Evolutionary conservation across 2,797 vertebrate species (phyloP), one percentile per base, ranked within the genome.

Genomic region (Ctenochaetus hawaiiensis): DNA sequence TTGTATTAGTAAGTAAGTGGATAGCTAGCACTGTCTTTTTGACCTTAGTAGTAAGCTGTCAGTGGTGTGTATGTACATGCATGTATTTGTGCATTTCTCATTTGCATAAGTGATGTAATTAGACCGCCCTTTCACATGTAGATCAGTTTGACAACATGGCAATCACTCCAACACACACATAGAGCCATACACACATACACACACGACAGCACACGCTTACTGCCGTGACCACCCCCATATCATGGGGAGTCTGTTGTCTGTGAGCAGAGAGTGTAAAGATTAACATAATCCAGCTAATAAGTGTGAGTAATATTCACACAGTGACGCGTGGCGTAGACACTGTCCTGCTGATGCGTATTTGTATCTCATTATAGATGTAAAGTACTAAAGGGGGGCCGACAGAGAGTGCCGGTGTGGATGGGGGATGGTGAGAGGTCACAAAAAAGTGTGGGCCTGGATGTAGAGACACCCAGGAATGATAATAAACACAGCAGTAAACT

Each of bases 271-370:
- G 94, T 94, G 94, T 94, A 93, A 94, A 94, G 95, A 95, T 96
- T 96, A 95, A 94, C 95, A 96, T 96, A 95, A 96, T 95, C 93
- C 94, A 94, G 94, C 94, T 95, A 95, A 95, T 95, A 94, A 94
- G 93, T 94, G 94, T 91, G 93, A 95, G 93, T 93, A 94, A 95
- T 95, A 95, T 95, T 95, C 94, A 93, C 94, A 94, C 92, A 93
- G 94, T 92, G 94, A 94, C 95, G 91, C 91, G 93, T 94, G 93
- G 93, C 94, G 75, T 85, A 92, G 93, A 94, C 94, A 94, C 93
- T 90, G 93, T 94, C 94, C 94, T 92, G 94, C 95, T 95, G 95
- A 94, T 95, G 94, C 87, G 91, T 92, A 94, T 96, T 95, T 95
- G 94, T 94, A 95, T 95, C 95, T 95, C 94, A 95, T 96, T 95